Evolutionary conservation across 2,797 vertebrate genomes (phyloP).

Genomic region (Sebastes nivosus): DNA sequence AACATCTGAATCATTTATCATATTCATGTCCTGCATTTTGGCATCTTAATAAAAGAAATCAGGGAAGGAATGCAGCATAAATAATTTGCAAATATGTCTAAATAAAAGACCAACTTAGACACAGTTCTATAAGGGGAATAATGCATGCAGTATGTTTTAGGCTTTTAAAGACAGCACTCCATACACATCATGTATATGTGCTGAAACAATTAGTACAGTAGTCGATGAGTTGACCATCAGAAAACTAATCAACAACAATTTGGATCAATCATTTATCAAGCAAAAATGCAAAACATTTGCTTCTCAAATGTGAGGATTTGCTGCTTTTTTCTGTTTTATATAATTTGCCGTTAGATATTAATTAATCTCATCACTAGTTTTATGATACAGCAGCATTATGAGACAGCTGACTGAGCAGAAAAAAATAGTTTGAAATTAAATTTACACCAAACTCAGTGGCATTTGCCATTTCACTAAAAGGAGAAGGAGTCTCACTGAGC

Average conservation of each 20-base stretch:
- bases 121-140: background rate
- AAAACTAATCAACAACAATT: background rate
- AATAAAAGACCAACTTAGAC: background rate
- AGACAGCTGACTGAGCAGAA: background rate
- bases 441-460: background rate
- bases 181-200: background rate
- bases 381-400: background rate
- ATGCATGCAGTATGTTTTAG: background rate
- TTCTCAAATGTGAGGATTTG: background rate
- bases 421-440: background rate
- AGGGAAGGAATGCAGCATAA: background rate
- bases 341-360: background rate
- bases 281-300: background rate
- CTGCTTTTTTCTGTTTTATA: background rate
- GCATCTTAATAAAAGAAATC: background rate
- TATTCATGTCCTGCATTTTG: background rate
- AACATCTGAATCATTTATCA: constrained; percentile 24
- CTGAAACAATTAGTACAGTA: background rate
- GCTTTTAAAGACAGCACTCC: background rate
- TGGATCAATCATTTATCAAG: background rate
- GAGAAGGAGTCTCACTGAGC: background rate
- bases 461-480: too few species aligned
- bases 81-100: constrained; percentile 12
- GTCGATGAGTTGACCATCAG: background rate
- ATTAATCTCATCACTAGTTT: background rate